Base-by-base conservation (phyloP, 2,797 vertebrate species). In the Pseudotriccus pelzelni region DNA sequence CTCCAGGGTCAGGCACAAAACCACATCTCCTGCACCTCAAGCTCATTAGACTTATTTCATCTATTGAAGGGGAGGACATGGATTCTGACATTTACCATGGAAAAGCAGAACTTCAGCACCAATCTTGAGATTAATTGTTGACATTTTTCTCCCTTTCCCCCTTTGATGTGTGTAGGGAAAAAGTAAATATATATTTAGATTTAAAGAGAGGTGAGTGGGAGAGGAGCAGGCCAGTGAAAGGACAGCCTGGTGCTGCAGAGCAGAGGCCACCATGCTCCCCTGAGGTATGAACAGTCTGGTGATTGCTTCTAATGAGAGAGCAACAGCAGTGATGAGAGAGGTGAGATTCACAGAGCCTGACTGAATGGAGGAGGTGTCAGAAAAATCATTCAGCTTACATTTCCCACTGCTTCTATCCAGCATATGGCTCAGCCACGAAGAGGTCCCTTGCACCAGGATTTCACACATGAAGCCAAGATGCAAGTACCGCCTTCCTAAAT, bases 261-360 rank as follows among this genome's bases (percentile, higher is more conserved):
- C 60, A 76, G 55, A 93, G 79, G 79, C 87, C 56, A 36, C 59
- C 1, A 1, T 0, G 0, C 49, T 83, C 62, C 70, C 89, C 72
- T 62, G 58, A 60, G 69, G 72, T 32, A 58, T 18, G 19, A 81
- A 16, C 70, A 69, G 52, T 3, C 78, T 70, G 66, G 25, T 56
- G 83, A 83, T 84, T 74, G 56, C 79, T 89, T 55, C 75, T 96
- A 90, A 95, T n/a, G 83, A 93, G 93, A 76, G 59, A 73, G 62
- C 24, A 84, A 34, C 82, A 74, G 60, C 86, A 52, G 28, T 14
- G 73, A 49, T 0, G 39, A 62, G 79, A 24, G 12, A 76, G 74
- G 84, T 63, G 91, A 91, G 79, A 44, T 44, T 69, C 74, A 36
- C 77, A 78, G 79, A 84, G 80, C 63, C 76, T 1, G 2, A 34